Percentiles rank a stretch among this genome's conserved stretches.
Evolutionary conservation across 1,140 invertebrate species (phyloP).

Genomic region (Brevipalpus yothersi): DNA sequence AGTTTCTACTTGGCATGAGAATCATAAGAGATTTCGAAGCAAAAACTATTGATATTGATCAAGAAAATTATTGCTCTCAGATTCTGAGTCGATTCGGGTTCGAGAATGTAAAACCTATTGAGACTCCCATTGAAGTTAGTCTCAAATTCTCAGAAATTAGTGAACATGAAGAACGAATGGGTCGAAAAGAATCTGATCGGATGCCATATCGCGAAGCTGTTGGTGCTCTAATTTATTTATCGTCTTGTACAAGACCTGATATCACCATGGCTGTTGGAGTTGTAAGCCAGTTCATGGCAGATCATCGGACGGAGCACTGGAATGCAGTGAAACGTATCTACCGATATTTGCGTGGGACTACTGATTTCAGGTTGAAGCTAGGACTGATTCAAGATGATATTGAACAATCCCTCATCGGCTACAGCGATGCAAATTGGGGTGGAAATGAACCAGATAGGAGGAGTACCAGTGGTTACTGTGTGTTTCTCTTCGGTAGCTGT

Average conservation of each 20-base stretch:
- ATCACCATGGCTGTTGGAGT: slow-evolving; percentile 21
- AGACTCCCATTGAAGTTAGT: slow-evolving; percentile 16
- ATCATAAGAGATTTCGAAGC: neutral
- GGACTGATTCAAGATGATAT: neutral
- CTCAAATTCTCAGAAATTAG: slow-evolving; percentile 1
- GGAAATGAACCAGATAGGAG: slow-evolving; percentile 1
- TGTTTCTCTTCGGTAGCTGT: slow-evolving; percentile 13
- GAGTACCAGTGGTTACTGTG: slow-evolving; percentile 7
- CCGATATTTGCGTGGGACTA: slow-evolving; percentile 13
- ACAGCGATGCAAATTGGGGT: slow-evolving; percentile 6
- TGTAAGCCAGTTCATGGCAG: slow-evolving; percentile 20
- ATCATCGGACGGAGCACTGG: slow-evolving; percentile 11
- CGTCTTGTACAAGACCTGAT: slow-evolving; percentile 21
- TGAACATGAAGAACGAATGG: neutral
- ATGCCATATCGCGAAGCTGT: slow-evolving; percentile 12
- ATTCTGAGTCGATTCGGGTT: slow-evolving; percentile 15
- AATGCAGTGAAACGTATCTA: slow-evolving; percentile 16
- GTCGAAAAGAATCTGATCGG: too few species aligned
- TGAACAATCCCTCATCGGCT: neutral
- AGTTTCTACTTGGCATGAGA: slow-evolving; percentile 3
- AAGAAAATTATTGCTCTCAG: slow-evolving; percentile 6
- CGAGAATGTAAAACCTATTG: slow-evolving; percentile 13
- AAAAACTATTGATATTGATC: neutral
- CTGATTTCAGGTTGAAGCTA: slow-evolving; percentile 10
- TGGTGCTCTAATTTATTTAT: slow-evolving; percentile 19